Percentiles rank a stretch among this genome's conserved stretches.
Evolutionary conservation across 2,888 invertebrate species (phyloP).

Genomic region (Polydrusus pterygomalis): DNA sequence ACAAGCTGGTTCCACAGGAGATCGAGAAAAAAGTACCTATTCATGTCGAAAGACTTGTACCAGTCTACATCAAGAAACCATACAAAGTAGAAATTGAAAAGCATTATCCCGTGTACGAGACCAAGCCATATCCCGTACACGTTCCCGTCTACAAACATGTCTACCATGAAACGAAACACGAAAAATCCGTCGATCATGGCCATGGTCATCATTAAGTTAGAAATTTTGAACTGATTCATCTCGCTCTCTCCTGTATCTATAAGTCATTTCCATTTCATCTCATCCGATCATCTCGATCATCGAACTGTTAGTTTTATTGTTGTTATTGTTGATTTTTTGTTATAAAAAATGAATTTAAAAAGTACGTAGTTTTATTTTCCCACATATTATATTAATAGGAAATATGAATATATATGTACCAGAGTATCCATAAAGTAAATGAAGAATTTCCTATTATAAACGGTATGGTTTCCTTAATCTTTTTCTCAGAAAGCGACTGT

Average conservation of each 20-base stretch:
- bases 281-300: slow-evolving; percentile 33
- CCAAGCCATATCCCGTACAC: slow-evolving; percentile 84
- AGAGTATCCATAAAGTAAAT: no score
- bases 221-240: slow-evolving; percentile 44
- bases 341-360: slow-evolving; percentile 34
- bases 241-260: slow-evolving; percentile 31
- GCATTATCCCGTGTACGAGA: slow-evolving; percentile 78
- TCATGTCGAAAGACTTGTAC: slow-evolving; percentile 82
- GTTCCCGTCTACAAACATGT: slow-evolving; percentile 84
- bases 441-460: no score
- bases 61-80: slow-evolving; percentile 83
- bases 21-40: slow-evolving; percentile 84
- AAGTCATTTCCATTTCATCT: slow-evolving; percentile 33
- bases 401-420: no score
- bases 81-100: slow-evolving; percentile 86
- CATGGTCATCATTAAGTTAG: slow-evolving; percentile 59
- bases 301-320: slow-evolving; percentile 37
- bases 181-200: slow-evolving; percentile 69
- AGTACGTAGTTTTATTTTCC: neutral
- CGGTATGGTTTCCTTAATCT: no score
- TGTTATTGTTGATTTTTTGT: slow-evolving; percentile 45
- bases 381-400: neutral
- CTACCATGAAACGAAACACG: slow-evolving; percentile 73
- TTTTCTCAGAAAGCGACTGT: no score
- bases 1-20: slow-evolving; percentile 82